These are phyloP conservation scores for Bos javanicus DNA, from an alignment of 2,113 vertebrate species.

Conservation along the genomic window DNA sequence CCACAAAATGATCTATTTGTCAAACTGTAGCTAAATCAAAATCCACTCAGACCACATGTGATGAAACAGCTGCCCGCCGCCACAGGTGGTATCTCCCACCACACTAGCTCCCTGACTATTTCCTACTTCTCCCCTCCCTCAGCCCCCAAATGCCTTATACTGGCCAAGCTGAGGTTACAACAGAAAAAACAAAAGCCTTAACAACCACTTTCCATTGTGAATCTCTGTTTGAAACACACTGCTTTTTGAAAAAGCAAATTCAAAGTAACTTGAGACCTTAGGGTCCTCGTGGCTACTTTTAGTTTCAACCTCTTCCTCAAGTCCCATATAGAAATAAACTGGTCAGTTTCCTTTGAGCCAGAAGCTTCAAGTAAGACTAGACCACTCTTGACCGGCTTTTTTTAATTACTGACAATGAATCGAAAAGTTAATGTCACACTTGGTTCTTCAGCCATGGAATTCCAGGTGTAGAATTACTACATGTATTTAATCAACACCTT, in stretches of 20 bases:
- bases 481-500: not conserved
- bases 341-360: not conserved
- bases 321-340: not conserved
- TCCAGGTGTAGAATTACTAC: not conserved
- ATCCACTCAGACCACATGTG: not conserved
- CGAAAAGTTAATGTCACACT: not conserved
- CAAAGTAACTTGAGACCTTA: not conserved
- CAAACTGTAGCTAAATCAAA: not conserved
- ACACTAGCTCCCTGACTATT: not conserved
- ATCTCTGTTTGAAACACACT: not conserved
- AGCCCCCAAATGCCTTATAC: not conserved
- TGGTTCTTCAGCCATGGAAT: not conserved
- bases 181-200: not conserved
- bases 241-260: not conserved
- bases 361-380: not conserved
- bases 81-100: not conserved
- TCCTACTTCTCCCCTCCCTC: not conserved
- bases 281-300: not conserved
- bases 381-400: not conserved
- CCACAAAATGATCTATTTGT: not conserved
- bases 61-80: not conserved
- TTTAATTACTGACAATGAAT: not conserved
- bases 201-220: not conserved
- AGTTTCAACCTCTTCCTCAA: not conserved
- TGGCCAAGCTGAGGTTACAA: not conserved